Evolutionary conservation across 2,113 vertebrate species (phyloP).

Genomic region (Actinemys pallida): DNA sequence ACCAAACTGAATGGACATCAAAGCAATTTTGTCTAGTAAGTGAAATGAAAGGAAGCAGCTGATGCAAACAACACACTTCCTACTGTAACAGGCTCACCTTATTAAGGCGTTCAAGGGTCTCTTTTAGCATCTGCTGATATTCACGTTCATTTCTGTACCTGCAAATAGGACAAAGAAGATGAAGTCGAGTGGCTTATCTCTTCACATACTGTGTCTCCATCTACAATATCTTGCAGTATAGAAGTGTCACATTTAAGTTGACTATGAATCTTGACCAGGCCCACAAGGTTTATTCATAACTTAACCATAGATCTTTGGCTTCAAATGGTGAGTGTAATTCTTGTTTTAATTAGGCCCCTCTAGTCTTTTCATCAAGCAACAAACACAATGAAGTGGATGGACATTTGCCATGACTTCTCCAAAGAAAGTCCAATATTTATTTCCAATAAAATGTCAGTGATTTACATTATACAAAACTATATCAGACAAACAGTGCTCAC

Average conservation of each 20-base stretch:
- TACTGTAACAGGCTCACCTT: slow-evolving; percentile 83
- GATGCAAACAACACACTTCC: neutral
- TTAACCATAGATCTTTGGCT: neutral
- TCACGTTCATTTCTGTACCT: slow-evolving; percentile 96
- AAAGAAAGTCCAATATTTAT: neutral
- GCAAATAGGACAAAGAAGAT: slow-evolving; percentile 42
- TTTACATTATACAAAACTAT: neutral
- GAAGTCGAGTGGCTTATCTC: neutral
- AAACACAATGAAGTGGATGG: neutral
- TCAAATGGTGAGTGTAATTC: neutral
- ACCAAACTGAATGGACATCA: neutral
- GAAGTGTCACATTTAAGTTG: neutral
- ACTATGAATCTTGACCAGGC: neutral
- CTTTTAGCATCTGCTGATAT: slow-evolving; percentile 87
- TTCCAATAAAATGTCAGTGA: neutral
- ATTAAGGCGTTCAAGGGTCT: slow-evolving; percentile 90
- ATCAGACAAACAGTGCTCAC: neutral
- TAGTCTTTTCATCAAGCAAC: rapidly evolving
- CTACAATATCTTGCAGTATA: neutral
- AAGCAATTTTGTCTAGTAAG: neutral
- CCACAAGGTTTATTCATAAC: neutral
- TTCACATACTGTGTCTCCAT: neutral
- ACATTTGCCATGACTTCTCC: neutral
- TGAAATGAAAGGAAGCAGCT: neutral
- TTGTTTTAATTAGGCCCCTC: neutral